Evolutionary conservation across 64 coral and sea anemone genomes (phyloP).

Genomic region (Orbicella faveolata): DNA sequence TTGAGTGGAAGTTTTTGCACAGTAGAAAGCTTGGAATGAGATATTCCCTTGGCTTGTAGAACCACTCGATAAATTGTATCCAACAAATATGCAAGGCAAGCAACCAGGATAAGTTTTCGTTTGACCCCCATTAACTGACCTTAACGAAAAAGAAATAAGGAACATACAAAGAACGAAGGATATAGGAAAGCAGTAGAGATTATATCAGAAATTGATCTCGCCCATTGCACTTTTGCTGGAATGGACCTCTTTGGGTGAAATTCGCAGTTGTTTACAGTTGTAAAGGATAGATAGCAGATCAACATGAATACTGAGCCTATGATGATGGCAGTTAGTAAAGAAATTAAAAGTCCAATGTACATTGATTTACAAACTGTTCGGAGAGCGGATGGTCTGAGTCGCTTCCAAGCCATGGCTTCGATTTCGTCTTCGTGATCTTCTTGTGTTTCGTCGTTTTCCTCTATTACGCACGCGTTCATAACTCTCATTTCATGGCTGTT

Average conservation of each 20-base stretch:
- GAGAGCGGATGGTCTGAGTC: background rate
- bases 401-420: constrained; percentile 7
- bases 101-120: background rate
- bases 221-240: background rate
- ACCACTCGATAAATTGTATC: background rate
- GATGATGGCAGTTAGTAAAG: background rate
- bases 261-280: background rate
- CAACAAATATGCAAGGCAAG: background rate
- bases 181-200: background rate
- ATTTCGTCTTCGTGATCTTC: background rate
- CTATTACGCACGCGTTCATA: background rate
- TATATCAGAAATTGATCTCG: background rate
- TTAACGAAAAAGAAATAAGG: background rate
- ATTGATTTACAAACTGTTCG: constrained; percentile 9
- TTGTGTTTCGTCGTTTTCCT: background rate
- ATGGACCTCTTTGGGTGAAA: background rate
- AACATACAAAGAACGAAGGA: background rate
- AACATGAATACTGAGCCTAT: background rate
- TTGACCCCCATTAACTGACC: constrained; percentile 17
- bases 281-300: background rate
- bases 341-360: background rate
- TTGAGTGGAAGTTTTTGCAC: background rate
- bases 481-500: background rate
- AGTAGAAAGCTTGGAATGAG: background rate
- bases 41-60: background rate